Evolutionary conservation across 2,888 invertebrate genomes (phyloP).

Genomic region (Therioaphis trifolii): DNA sequence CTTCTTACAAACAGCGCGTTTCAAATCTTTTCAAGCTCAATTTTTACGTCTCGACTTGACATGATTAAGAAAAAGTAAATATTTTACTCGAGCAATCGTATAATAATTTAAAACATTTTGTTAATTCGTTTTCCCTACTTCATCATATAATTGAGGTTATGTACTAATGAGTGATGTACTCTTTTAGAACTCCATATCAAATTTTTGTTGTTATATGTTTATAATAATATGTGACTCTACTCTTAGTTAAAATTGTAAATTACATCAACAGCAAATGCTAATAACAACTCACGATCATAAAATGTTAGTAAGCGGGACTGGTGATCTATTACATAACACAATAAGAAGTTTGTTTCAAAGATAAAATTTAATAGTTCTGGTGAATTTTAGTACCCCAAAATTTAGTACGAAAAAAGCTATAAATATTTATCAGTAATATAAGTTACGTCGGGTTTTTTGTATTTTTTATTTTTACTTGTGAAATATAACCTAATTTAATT

Average conservation of each 20-base stretch:
- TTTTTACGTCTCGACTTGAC: too few relatives aligned
- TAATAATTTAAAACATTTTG: too few relatives aligned
- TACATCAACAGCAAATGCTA: not conserved
- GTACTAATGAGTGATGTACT: too few relatives aligned
- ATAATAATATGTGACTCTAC: not conserved
- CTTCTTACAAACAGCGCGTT: too few relatives aligned
- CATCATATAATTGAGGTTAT: too few relatives aligned
- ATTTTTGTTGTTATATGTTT: too few relatives aligned
- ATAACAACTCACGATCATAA: conserved; percentile 1
- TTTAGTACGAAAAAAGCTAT: conserved; percentile 4
- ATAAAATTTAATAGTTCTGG: conserved; percentile 37
- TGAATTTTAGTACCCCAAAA: conserved; percentile 11
- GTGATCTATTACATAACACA: conserved; percentile 13
- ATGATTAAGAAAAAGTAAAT: too few relatives aligned
- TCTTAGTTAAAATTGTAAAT: not conserved
- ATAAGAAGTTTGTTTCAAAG: not conserved
- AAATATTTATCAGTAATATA: conserved; percentile 17
- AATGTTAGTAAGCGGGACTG: not conserved
- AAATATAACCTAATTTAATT: not conserved
- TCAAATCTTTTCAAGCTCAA: too few relatives aligned
- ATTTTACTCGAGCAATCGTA: too few relatives aligned
- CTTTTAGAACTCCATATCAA: too few relatives aligned
- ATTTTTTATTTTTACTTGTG: not conserved
- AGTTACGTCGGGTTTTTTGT: not conserved
- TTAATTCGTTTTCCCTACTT: too few relatives aligned